phyloP scores from a whole-genome alignment of 2,888 invertebrate genomes.

The Watsonalla cultraria region DNA sequence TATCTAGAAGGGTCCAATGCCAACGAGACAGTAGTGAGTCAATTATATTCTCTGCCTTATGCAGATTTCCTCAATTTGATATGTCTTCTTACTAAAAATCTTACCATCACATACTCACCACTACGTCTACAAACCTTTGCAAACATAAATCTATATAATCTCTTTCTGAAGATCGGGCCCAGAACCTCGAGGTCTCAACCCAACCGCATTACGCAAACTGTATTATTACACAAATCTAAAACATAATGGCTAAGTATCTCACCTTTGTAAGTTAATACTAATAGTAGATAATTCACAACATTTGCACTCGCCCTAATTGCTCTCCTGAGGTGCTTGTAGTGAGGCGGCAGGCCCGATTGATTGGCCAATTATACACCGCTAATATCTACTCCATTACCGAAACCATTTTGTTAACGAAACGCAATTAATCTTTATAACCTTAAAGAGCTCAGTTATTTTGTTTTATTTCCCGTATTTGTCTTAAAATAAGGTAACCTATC shows the following conservation, averaged over 20 bases:
- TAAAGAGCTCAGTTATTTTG: constrained; percentile 4
- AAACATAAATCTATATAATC: too few relatives aligned
- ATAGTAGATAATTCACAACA: constrained; percentile 34
- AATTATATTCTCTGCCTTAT: too few relatives aligned
- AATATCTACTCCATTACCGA: constrained; percentile 29
- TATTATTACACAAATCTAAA: constrained; percentile 1
- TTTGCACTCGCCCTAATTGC: constrained; percentile 47
- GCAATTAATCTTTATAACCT: constrained; percentile 18
- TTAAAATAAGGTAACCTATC: too few relatives aligned
- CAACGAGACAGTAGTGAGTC: too few relatives aligned
- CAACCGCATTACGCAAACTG: not conserved
- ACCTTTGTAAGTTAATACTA: constrained; percentile 16
- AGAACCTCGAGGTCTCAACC: too few relatives aligned
- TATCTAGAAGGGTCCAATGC: too few relatives aligned
- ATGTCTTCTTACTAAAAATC: too few relatives aligned
- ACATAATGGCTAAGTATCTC: constrained; percentile 5
- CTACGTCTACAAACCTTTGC: too few relatives aligned
- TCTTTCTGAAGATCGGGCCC: too few relatives aligned
- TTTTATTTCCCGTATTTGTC: too few relatives aligned
- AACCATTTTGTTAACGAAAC: constrained; percentile 24
- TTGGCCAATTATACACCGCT: constrained; percentile 62
- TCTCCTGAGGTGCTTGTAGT: constrained; percentile 41
- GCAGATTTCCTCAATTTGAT: too few relatives aligned
- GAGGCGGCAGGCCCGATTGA: constrained; percentile 49
- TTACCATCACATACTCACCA: too few relatives aligned